phyloP scores from a whole-genome alignment of 2,797 vertebrate genomes.

The Cygnus olor region DNA sequence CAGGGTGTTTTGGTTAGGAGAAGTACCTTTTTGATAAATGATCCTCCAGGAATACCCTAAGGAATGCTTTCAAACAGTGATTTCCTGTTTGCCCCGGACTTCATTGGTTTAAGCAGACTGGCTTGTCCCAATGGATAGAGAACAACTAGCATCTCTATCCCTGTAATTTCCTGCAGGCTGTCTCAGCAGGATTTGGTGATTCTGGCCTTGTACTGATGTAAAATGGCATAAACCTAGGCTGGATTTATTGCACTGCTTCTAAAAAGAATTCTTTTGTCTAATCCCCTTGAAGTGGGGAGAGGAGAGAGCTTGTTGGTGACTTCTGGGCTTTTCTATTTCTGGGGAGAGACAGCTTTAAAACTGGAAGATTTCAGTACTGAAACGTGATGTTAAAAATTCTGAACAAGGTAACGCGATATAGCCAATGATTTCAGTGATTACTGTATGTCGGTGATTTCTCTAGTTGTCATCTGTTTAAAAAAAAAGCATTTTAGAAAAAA shows the following conservation, averaged over 20 bases:
- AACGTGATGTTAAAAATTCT: background rate
- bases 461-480: background rate
- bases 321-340: background rate
- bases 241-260: conserved; percentile 20
- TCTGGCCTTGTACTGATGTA: background rate
- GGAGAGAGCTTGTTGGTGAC: background rate
- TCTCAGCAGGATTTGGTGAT: conserved; percentile 42
- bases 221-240: conserved; percentile 29
- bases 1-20: conserved; percentile 2
- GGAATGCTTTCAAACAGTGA: conserved; percentile 22
- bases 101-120: background rate
- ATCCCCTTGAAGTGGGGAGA: background rate
- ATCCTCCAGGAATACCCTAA: background rate
- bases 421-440: background rate
- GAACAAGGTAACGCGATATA: background rate
- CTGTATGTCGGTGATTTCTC: background rate
- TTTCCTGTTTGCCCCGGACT: conserved; percentile 33
- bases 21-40: conserved; percentile 1
- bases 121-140: background rate
- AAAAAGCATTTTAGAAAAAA: background rate
- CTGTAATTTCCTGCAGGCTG: conserved; percentile 53
- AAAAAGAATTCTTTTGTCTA: conserved; percentile 31
- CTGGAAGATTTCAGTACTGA: background rate
- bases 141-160: conserved; percentile 29
- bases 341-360: background rate